Conservation (phyloP, 2,888 invertebrate species). For the Nineta flava region DNA sequence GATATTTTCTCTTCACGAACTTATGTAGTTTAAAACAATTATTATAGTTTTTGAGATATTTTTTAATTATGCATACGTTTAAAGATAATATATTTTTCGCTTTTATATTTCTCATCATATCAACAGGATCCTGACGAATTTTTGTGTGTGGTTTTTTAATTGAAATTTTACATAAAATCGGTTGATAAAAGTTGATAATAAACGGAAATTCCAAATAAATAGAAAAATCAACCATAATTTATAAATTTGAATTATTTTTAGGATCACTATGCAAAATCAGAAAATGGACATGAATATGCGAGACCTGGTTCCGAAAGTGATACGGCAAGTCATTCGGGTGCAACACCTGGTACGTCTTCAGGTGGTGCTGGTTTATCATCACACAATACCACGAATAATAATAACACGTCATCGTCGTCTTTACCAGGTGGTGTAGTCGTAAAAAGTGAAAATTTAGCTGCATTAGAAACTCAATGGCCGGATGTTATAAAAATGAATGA, state of each 20-base stretch:
- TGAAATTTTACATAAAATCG: too few species aligned
- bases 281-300: conserved; percentile 3
- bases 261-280: conserved; percentile 5
- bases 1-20: too few species aligned
- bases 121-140: too few species aligned
- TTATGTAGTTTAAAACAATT: too few species aligned
- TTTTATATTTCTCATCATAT: too few species aligned
- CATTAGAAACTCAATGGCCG: conserved; percentile 29
- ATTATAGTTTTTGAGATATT: too few species aligned
- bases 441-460: conserved; percentile 20
- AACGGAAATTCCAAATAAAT: too few species aligned
- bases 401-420: conserved; percentile 5
- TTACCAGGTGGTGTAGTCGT: conserved; percentile 14
- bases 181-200: too few species aligned
- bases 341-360: conserved; percentile 3
- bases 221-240: too few species aligned
- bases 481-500: conserved; percentile 79
- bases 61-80: too few species aligned
- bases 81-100: too few species aligned
- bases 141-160: too few species aligned
- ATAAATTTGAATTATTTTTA: background rate
- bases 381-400: background rate
- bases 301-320: background rate
- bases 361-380: background rate
- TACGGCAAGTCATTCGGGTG: conserved; percentile 4